Percentiles rank a stretch among this genome's conserved stretches.
Evolutionary conservation across 92 coral and sea anemone genomes (phyloP).

Genomic region (Actinostola sp.): DNA sequence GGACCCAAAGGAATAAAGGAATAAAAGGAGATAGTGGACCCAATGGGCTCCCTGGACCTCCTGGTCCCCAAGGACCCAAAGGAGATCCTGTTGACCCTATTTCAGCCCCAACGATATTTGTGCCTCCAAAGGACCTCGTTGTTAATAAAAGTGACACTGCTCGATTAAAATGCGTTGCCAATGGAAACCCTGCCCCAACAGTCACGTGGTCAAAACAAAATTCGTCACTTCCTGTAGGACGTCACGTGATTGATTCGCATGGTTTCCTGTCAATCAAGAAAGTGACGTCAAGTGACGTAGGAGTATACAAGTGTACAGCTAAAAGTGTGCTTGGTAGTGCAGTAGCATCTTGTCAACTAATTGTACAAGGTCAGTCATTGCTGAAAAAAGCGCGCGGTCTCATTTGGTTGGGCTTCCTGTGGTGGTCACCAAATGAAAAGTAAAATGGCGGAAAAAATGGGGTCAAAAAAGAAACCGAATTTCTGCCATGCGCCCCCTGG

Average conservation of each 20-base stretch:
- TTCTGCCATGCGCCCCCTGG: too few relatives aligned
- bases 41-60: conserved; percentile 56
- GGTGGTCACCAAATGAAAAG: too few relatives aligned
- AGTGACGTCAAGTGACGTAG: conserved; percentile 48
- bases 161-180: conserved; percentile 53
- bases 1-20: conserved; percentile 53
- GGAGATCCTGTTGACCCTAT: conserved; percentile 69
- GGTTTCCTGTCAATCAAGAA: conserved; percentile 41
- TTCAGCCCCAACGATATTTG: conserved; percentile 54
- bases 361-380: conserved; percentile 55
- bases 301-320: conserved; percentile 54
- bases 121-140: conserved; percentile 41
- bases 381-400: too few relatives aligned
- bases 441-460: too few relatives aligned
- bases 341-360: conserved; percentile 34
- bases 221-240: conserved; percentile 23
- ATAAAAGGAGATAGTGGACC: conserved; percentile 39
- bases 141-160: conserved; percentile 56
- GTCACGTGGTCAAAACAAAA: conserved; percentile 70
- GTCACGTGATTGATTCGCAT: conserved; percentile 27
- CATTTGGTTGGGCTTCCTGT: too few relatives aligned
- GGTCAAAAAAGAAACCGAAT: too few relatives aligned
- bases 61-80: conserved; percentile 66
- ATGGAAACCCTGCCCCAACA: conserved; percentile 68
- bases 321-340: conserved; percentile 57